These are phyloP conservation scores for Mystacornis crossleyi DNA, from an alignment of 2,113 vertebrate genomes.

Conservation along the genomic window DNA sequence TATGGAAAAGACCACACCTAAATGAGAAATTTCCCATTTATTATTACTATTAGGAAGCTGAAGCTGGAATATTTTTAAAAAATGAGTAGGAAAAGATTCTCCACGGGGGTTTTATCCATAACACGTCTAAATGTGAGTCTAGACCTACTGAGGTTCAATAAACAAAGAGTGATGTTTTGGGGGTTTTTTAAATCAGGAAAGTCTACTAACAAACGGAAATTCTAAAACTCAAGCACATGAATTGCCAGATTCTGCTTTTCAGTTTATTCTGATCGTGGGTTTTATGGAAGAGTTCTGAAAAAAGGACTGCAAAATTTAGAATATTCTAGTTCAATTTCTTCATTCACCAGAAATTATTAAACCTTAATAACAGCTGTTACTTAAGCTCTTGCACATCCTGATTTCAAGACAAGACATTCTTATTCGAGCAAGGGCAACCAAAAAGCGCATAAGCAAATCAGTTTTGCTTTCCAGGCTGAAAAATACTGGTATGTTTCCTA, in stretches of 20 bases:
- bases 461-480: background rate
- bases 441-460: background rate
- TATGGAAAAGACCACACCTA: background rate
- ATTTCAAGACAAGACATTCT: background rate
- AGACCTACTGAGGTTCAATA: background rate
- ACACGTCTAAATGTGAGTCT: background rate
- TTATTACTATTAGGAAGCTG: background rate
- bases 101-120: background rate
- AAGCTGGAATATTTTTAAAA: background rate
- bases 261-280: background rate
- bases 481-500: background rate
- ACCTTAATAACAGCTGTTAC: background rate
- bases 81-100: background rate
- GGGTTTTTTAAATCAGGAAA: background rate
- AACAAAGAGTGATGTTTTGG: background rate
- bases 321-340: background rate
- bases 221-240: background rate
- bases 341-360: background rate
- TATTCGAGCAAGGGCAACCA: background rate
- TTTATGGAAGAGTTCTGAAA: background rate
- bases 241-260: background rate
- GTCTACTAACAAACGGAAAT: background rate
- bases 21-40: background rate
- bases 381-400: background rate
- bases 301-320: background rate